Evolutionary conservation across 2,888 invertebrate species (phyloP).

Genomic region (Habroteleia sp.): DNA sequence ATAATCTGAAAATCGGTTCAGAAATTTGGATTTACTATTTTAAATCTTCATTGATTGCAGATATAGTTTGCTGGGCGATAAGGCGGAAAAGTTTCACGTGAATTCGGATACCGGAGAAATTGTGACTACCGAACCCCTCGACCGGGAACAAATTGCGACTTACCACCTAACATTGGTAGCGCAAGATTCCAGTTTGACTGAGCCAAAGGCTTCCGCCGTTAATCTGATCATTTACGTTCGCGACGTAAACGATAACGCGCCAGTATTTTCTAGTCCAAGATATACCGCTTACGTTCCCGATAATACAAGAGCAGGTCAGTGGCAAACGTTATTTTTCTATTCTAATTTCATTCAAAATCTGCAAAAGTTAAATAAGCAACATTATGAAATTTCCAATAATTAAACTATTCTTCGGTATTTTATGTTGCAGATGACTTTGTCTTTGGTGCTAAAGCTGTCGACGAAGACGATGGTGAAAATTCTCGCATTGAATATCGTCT

Average conservation of each 20-base stretch:
- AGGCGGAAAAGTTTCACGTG: conserved; percentile 90
- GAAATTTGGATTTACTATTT: background rate
- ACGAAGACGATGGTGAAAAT: conserved; percentile 91
- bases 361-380: no score
- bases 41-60: conserved; percentile 75
- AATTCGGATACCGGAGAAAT: conserved; percentile 90
- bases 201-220: conserved; percentile 90
- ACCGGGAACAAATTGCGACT: conserved; percentile 89
- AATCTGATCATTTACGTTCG: conserved; percentile 90
- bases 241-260: conserved; percentile 94
- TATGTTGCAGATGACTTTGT: conserved; percentile 89
- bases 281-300: conserved; percentile 93
- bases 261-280: conserved; percentile 87
- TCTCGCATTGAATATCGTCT: conserved; percentile 90
- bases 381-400: no score
- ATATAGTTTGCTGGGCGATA: conserved; percentile 91
- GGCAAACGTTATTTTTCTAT: no score
- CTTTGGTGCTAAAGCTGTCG: conserved; percentile 93
- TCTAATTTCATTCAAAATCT: no score
- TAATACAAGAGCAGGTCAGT: conserved; percentile 86
- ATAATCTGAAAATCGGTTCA: no score
- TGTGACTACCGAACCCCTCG: conserved; percentile 87
- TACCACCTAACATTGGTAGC: conserved; percentile 93
- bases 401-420: no score
- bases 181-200: conserved; percentile 93